These are phyloP conservation scores for Pseudococcus viburni DNA, from an alignment of 2,888 invertebrate species.

Conservation along the genomic window DNA sequence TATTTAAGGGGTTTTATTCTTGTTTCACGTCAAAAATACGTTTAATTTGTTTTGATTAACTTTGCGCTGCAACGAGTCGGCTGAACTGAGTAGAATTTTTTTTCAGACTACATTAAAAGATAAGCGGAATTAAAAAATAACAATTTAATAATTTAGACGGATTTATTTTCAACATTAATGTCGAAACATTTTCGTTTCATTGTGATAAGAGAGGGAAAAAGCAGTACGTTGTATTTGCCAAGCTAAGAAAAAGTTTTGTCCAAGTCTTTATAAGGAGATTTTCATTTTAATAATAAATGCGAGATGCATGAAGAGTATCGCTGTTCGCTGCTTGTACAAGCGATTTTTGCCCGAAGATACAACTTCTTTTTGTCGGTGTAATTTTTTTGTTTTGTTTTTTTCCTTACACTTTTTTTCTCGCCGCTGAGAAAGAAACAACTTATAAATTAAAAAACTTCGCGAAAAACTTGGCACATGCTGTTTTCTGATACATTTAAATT, in stretches of 20 bases:
- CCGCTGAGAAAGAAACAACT: slow-evolving; percentile 40
- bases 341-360: slow-evolving; percentile 49
- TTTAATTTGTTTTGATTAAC: slow-evolving; percentile 42
- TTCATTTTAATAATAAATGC: slow-evolving; percentile 52
- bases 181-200: slow-evolving; percentile 41
- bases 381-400: slow-evolving; percentile 24
- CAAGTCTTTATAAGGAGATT: slow-evolving; percentile 46
- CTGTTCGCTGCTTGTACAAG: slow-evolving; percentile 29
- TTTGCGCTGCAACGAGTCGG: slow-evolving; percentile 9
- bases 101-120: slow-evolving; percentile 37
- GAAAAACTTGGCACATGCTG: slow-evolving; percentile 32
- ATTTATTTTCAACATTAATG: slow-evolving; percentile 37
- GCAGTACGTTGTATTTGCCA: neutral
- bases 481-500: slow-evolving; percentile 31
- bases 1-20: slow-evolving; percentile 17
- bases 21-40: slow-evolving; percentile 36
- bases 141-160: slow-evolving; percentile 45
- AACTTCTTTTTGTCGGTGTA: slow-evolving; percentile 35
- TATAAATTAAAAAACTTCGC: slow-evolving; percentile 53
- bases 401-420: slow-evolving; percentile 2
- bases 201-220: slow-evolving; percentile 36
- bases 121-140: slow-evolving; percentile 53
- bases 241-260: slow-evolving; percentile 20
- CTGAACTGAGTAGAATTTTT: neutral
- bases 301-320: slow-evolving; percentile 43